Evolutionary conservation across 30 jellyfish, hydroid and myxozoan genomes (phyloP), one percentile per base, ranked within the genome.

Genomic region (Aurelia sp.): DNA sequence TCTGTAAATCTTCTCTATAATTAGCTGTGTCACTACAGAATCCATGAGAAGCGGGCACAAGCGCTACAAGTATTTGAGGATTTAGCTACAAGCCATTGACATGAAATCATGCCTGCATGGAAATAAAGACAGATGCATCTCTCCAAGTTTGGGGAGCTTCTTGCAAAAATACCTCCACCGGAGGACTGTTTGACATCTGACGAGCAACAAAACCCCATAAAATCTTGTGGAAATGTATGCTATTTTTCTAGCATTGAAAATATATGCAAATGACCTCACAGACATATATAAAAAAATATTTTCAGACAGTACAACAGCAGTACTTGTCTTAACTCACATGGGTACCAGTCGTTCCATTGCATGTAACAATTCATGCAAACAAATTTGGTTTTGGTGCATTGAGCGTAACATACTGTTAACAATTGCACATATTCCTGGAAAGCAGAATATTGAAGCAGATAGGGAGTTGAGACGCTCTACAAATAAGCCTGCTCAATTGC

Each of bases 361-460:
- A 35, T 35, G 44, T 35, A 35, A 35, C 44, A 35, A 35, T 35
- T 35, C 4, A 35, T 35, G 44, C 44, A 35, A 35, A 35, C 44
- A n/a, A 35, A 64, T 81, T 52, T 69, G 91, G 86, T 4, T 47
- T 20, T 66, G 22, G 63, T 55, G 73, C 37, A 18, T 12, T 18
- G 27, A 18, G 19, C 20, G 31, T 4, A 63, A 79, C 40, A 82
- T 82, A 20, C 69, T 88, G 92, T 3, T 82, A 35, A 13, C 92
- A 15, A 78, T 79, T 57, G 66, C 87, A 11, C 79, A 82, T 71
- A 72, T 82, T 4, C 87, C 92, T 13, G 86, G 92, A 22, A 68
- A 68, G 69, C 86, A 8, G 40, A 82, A 82, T 59, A 31, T 44
- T 8, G 60, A 16, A 19, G 92, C 87, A 6, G 78, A 82, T 71